Evolutionary conservation across 2,797 vertebrate genomes (phyloP), one percentile per base, ranked within the genome.

Genomic region (Picus viridis): DNA sequence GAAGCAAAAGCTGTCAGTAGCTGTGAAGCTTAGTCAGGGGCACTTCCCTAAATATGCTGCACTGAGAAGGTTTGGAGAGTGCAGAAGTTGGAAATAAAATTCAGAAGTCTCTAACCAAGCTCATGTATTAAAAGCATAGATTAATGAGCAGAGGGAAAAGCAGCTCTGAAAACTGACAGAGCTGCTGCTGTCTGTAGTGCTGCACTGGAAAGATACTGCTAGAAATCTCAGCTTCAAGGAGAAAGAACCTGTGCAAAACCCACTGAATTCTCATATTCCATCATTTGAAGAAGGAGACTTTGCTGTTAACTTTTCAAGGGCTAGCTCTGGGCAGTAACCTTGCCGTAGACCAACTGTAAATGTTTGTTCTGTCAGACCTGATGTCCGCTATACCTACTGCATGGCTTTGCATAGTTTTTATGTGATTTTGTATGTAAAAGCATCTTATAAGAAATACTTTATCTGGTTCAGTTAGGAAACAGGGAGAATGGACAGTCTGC

Each of bases 41-140:
- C 36, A 70, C 53, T 89, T 91, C 68, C 34, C 71, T 70, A 73
- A 79, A 61, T 19, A 16, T 9, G 8, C 39, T 23, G 10, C 79
- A 27, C 18, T 83, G 49, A 29, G 27, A 45, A 88, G 62, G 43
- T 26, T 91, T 88, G 11, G 62, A 36, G 30, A 61, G 39, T 63
- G 53, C 63, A 75, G 61, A 92, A 92, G 10, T 70, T 49, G 61
- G 61, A 90, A 90, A 79, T 71, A 67, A 88, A 85, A 89, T 47
- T 68, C 65, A 80, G 63, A 85, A 89, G 51, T 78, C 65, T 80
- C 36, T 72, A 88, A 65, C 18, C 41, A 67, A 10, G 1, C n/a
- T 39, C 51, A 34, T 45, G 9, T 70, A 68, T 64, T 71, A 67
- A 73, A 86, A 91, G 16, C 57, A 51, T 23, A 90, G 59, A n/a